These are phyloP conservation scores for Brachyhypopomus gauderio DNA, from an alignment of 2,113 vertebrate species.

Conservation along the genomic window DNA sequence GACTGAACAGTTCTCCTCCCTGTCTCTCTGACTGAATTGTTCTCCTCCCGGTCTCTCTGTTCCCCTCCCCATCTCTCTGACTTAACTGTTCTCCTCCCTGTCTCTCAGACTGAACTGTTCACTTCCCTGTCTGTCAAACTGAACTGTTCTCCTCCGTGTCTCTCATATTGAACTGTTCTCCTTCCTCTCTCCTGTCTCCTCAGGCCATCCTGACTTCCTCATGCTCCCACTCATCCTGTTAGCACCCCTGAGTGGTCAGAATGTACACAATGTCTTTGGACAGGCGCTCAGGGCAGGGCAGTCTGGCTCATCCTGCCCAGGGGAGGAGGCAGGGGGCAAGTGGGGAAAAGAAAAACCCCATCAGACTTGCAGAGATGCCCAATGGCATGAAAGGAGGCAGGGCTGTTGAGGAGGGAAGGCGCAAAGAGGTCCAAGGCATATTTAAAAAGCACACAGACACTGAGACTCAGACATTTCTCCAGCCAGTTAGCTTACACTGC, in stretches of 20 bases:
- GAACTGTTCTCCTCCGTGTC: too few species aligned
- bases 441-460: conserved; percentile 60
- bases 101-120: not conserved
- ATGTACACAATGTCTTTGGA: not conserved
- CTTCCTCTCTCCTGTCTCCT: too few species aligned
- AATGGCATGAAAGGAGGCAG: conserved; percentile 59
- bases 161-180: not conserved
- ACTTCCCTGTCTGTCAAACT: not conserved
- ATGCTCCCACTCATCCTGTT: conserved; percentile 3
- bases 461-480: conserved; percentile 25
- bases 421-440: conserved; percentile 50
- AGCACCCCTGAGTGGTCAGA: not conserved
- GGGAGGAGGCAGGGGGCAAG: conserved; percentile 10
- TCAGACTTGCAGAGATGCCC: conserved; percentile 33
- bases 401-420: conserved; percentile 59
- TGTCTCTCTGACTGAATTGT: too few species aligned
- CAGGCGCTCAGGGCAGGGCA: not conserved
- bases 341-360: not conserved
- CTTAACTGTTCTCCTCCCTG: too few species aligned
- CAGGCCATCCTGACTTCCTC: not conserved
- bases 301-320: conserved; percentile 2
- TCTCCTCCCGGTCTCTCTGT: too few species aligned
- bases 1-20: too few species aligned
- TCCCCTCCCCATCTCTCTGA: too few species aligned
- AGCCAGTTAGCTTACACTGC: conserved; percentile 23